phyloP scores from a whole-genome alignment of 2,888 invertebrate species.

The Ormyrus labotus region DNA sequence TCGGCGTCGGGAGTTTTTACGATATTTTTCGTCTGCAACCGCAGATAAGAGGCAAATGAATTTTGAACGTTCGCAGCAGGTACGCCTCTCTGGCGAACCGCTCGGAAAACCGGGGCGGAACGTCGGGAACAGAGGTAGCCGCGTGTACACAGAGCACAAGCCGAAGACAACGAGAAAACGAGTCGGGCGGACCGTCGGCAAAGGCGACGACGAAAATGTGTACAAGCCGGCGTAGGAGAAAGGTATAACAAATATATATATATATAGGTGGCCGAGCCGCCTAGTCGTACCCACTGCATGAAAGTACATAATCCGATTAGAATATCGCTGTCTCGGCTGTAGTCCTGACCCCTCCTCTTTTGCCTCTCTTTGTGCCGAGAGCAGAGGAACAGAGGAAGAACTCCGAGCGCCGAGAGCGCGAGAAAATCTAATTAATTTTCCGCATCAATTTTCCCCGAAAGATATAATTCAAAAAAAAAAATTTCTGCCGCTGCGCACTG shows the following conservation, averaged over 20 bases:
- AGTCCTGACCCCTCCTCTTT: background rate
- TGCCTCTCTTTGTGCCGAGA: slow-evolving; percentile 21
- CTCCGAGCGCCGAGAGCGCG: slow-evolving; percentile 43
- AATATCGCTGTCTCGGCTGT: slow-evolving; percentile 53
- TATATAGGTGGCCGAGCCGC: background rate
- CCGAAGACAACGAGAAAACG: slow-evolving; percentile 7
- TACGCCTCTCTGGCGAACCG: background rate
- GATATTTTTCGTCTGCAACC: no score
- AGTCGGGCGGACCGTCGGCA: slow-evolving; percentile 3
- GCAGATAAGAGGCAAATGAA: background rate
- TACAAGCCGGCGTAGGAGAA: background rate
- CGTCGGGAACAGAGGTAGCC: no score
- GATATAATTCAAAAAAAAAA: slow-evolving; percentile 56
- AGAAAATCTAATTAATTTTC: slow-evolving; percentile 67
- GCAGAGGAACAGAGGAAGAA: no score
- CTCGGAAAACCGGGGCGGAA: background rate
- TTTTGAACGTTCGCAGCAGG: background rate
- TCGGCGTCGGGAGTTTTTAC: no score
- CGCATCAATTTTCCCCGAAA: slow-evolving; percentile 61
- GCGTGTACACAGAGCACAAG: no score
- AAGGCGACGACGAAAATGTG: background rate
- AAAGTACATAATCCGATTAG: slow-evolving; percentile 67
- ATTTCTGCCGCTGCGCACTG: slow-evolving; percentile 25
- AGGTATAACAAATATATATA: background rate
- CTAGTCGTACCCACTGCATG: slow-evolving; percentile 26